Conservation (phyloP, 2,888 invertebrate genomes). For the Drosophila subsilvestris region DNA sequence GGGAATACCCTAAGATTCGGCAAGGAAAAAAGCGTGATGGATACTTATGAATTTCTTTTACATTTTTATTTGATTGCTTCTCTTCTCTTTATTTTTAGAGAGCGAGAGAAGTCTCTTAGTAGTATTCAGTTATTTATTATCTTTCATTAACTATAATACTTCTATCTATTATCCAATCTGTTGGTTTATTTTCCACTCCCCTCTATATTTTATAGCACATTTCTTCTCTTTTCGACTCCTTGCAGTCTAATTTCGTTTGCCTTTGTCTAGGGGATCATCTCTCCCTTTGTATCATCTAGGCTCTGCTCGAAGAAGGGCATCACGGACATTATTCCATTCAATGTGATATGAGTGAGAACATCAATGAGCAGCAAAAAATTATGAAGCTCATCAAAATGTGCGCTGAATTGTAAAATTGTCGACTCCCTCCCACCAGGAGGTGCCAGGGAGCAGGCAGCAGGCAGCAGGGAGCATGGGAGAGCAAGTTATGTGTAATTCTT, state of each 20-base stretch:
- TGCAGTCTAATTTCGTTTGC: background rate
- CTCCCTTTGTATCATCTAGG: background rate
- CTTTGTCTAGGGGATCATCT: no score
- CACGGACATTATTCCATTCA: conserved; percentile 25
- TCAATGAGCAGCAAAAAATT: conserved; percentile 75
- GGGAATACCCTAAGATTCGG: background rate
- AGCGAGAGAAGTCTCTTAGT: no score
- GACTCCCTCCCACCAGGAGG: conserved; percentile 25
- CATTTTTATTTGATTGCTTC: background rate
- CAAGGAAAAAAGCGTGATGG: background rate
- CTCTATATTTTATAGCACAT: no score
- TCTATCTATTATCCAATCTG: background rate
- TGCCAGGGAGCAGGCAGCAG: conserved; percentile 7
- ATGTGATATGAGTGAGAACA: conserved; percentile 61
- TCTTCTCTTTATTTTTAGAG: no score
- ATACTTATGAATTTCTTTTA: no score
- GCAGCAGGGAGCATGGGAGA: conserved; percentile 5
- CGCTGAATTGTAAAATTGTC: conserved; percentile 81
- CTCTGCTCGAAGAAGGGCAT: background rate
- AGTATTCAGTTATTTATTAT: no score
- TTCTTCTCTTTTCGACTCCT: no score
- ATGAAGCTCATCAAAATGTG: conserved; percentile 77
- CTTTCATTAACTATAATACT: no score
- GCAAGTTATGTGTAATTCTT: conserved; percentile 74
- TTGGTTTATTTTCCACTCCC: no score